These are phyloP conservation scores for Todus mexicanus DNA, from an alignment of 2,797 vertebrate species.

Conservation along the genomic window DNA sequence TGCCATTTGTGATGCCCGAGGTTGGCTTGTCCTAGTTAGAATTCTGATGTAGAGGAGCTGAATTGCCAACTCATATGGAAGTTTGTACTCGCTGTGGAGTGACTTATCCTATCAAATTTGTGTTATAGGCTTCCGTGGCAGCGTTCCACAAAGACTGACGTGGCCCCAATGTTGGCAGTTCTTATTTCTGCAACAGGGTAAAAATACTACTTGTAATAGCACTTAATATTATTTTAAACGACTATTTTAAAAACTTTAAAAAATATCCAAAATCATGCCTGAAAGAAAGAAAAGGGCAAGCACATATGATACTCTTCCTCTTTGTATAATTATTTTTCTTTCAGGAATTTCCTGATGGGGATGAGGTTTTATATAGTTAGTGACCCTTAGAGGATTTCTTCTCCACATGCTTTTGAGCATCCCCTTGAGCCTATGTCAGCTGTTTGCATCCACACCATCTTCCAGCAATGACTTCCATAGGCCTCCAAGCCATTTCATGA, in stretches of 20 bases:
- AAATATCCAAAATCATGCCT: neutral
- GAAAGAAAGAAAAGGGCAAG: neutral
- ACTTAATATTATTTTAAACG: neutral
- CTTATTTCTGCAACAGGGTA: neutral
- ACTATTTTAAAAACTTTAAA: neutral
- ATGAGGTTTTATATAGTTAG: neutral
- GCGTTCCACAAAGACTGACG: neutral
- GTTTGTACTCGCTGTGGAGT: neutral
- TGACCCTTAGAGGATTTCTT: neutral
- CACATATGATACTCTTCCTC: no score
- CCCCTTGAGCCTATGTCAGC: neutral
- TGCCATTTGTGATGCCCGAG: accelerated
- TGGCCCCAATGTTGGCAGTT: neutral
- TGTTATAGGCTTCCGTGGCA: neutral
- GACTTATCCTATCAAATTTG: neutral
- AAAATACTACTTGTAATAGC: neutral
- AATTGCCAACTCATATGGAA: neutral
- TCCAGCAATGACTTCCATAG: neutral
- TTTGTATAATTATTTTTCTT: neutral
- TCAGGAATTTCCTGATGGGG: neutral
- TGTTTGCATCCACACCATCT: neutral
- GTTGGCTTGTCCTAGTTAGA: neutral
- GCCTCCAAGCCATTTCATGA: neutral
- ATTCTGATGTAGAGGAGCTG: neutral
- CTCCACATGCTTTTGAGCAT: neutral